Evolutionary conservation across 2,797 vertebrate species (phyloP).

Genomic region (Takifugu ocellatus): DNA sequence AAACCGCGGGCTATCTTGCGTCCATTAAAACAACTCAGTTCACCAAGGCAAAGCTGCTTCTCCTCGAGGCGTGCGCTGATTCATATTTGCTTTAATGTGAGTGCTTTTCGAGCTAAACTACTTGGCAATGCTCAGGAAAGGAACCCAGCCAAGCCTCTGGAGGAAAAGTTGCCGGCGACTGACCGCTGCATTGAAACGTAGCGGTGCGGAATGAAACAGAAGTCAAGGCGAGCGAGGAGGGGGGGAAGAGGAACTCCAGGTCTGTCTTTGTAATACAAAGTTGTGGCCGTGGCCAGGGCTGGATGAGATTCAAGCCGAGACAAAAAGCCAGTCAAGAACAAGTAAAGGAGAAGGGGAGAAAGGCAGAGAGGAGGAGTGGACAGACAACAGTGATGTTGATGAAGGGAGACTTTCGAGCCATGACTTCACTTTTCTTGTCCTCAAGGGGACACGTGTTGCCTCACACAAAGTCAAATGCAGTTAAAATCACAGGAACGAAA

Average conservation of each 20-base stretch:
- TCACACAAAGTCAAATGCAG: slow-evolving; percentile 36
- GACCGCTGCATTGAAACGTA: slow-evolving; percentile 11
- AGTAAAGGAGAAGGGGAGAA: not conserved
- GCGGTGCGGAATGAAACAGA: slow-evolving; percentile 3
- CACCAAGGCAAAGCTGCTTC: slow-evolving; percentile 12
- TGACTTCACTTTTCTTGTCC: slow-evolving; percentile 54
- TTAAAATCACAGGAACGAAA: slow-evolving; percentile 46
- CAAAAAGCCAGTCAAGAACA: slow-evolving; percentile 17
- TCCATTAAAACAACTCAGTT: slow-evolving; percentile 29
- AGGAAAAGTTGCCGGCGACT: not conserved
- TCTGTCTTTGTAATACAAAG: slow-evolving; percentile 13
- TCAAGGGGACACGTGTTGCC: slow-evolving; percentile 41
- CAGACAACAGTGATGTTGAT: slow-evolving; percentile 48
- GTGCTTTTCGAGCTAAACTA: slow-evolving; percentile 10
- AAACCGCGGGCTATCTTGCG: slow-evolving; percentile 9
- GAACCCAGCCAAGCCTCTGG: slow-evolving; percentile 3
- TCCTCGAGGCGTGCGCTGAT: slow-evolving; percentile 18
- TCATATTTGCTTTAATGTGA: slow-evolving; percentile 13
- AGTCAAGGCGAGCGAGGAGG: slow-evolving; percentile 6
- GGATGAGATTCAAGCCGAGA: slow-evolving; percentile 11
- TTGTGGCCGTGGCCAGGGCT: slow-evolving; percentile 9
- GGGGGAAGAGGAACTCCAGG: not conserved
- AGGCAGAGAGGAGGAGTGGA: slow-evolving; percentile 23
- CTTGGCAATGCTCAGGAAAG: slow-evolving; percentile 15
- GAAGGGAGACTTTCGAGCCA: slow-evolving; percentile 51